A percentile compares a stretch with the other conserved stretches of the same genome.
phyloP scores from a whole-genome alignment of 2,888 invertebrate species.

The Nomada ferruginata region DNA sequence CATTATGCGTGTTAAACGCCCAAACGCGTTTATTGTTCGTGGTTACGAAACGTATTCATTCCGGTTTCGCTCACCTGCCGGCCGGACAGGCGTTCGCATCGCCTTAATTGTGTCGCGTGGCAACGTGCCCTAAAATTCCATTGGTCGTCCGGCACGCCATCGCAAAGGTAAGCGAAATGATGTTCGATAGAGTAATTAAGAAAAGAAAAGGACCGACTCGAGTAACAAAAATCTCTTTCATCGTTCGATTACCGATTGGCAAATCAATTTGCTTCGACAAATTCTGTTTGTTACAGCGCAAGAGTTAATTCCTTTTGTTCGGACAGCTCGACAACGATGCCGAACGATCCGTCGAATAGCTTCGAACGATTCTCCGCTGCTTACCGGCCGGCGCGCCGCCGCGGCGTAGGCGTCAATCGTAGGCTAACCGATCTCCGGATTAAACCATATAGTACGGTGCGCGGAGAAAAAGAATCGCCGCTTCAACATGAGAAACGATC shows the following conservation, averaged over 20 bases:
- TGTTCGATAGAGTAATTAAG: too few species aligned
- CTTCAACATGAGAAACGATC: conserved; percentile 46
- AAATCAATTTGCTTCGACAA: too few species aligned
- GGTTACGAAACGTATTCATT: conserved; percentile 63
- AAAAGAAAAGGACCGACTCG: too few species aligned
- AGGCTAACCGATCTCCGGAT: conserved; percentile 51
- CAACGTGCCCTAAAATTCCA: conserved; percentile 10
- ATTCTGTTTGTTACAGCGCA: conserved; percentile 1
- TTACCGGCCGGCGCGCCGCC: conserved; percentile 38
- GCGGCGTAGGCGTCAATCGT: conserved; percentile 65
- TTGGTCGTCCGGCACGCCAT: background rate
- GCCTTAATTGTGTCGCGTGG: conserved; percentile 40
- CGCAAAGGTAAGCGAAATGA: background rate
- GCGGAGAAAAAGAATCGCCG: conserved; percentile 19
- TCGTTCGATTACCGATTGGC: too few species aligned
- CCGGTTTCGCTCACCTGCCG: conserved; percentile 58
- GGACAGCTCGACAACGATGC: conserved; percentile 4
- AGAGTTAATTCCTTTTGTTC: conserved; percentile 12
- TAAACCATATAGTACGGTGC: conserved; percentile 34
- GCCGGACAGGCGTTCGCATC: conserved; percentile 40
- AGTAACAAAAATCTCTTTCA: too few species aligned
- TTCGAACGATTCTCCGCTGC: conserved; percentile 40
- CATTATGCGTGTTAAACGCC: conserved; percentile 63
- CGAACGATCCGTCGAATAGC: conserved; percentile 50
- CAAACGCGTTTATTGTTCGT: conserved; percentile 66